Base-by-base conservation (phyloP, 2,113 vertebrate genomes). In the Nansenia antarctica region DNA sequence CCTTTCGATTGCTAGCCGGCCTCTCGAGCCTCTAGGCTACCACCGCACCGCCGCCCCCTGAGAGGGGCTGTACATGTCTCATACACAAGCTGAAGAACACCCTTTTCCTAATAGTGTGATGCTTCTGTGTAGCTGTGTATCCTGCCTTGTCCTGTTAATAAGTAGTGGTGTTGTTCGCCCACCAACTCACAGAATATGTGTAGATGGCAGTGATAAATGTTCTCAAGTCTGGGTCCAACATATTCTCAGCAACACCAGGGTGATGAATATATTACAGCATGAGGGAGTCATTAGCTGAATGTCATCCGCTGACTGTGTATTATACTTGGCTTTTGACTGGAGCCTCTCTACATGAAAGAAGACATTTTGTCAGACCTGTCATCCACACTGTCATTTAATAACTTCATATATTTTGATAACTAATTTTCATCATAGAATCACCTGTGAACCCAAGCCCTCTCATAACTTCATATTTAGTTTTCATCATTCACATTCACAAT, bases 281-380 rank as follows among this genome's bases (percentile, higher is more conserved):
- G 69, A 58, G 39, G n/a, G 31, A 80, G 82, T 86, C 85, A 89
- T 89, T 87, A 86, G 82, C 74, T 82, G 82, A 86, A 85, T 84
- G 86, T 87, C 80, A 85, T 69, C 64, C 69, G 53, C 66, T 75
- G 74, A 86, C 73, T 70, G 82, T 77, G 82, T 34, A 14, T 49
- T 22, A 35, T 67, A 73, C 65, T 72, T 65, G 71, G 62, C 77
- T 85, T 81, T 80, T 63, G 75, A 77, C 74, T 55, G 32, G 22
- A 70, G 69, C 75, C n/a, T 82, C 77, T 73, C 76, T 53, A 69
- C 61, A 80, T 85, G 70, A 85, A 83, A 84, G 78, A 71, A 65
- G 81, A 83, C 82, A 80, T 85, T 83, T 80, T 67, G 73, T 72
- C 29, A 34, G 54, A 81, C 70, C 76, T 87, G 61, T 82, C 65